Conservation (phyloP, 2,888 invertebrate species). For the Mylabris sibirica region DNA sequence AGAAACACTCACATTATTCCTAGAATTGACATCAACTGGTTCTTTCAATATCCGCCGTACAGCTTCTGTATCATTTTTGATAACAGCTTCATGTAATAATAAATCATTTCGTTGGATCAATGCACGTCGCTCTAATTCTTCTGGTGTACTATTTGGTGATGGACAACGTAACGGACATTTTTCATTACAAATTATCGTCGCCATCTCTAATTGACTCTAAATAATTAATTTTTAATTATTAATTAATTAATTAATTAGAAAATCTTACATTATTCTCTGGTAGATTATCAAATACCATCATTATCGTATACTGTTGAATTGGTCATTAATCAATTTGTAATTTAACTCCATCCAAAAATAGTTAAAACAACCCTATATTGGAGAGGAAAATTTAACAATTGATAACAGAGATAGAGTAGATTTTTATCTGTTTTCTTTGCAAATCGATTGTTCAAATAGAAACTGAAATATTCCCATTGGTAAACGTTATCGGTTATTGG, state of each 20-base stretch:
- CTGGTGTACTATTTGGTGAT: constrained; percentile 56
- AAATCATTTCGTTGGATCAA: constrained; percentile 73
- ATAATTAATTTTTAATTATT: background rate
- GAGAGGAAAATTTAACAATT: too few species aligned
- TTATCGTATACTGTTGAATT: too few species aligned
- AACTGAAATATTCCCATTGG: too few species aligned
- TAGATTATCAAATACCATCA: too few species aligned
- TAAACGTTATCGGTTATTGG: background rate
- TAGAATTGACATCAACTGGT: constrained; percentile 74
- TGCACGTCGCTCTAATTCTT: constrained; percentile 60
- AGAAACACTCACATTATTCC: constrained; percentile 71
- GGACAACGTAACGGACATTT: constrained; percentile 40
- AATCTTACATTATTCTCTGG: background rate
- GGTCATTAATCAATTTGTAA: too few species aligned
- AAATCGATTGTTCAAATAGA: too few species aligned
- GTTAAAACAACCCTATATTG: background rate
- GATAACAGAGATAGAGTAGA: too few species aligned
- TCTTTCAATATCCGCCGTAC: constrained; percentile 71
- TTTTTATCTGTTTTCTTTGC: too few species aligned
- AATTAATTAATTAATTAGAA: background rate
- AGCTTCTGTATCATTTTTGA: constrained; percentile 74
- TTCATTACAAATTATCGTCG: constrained; percentile 10
- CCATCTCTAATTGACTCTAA: background rate
- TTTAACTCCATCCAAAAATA: too few species aligned
- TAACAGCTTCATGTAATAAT: constrained; percentile 75